Base-by-base conservation (phyloP, 2,888 invertebrate genomes). In the Scaeva pyrastri region DNA sequence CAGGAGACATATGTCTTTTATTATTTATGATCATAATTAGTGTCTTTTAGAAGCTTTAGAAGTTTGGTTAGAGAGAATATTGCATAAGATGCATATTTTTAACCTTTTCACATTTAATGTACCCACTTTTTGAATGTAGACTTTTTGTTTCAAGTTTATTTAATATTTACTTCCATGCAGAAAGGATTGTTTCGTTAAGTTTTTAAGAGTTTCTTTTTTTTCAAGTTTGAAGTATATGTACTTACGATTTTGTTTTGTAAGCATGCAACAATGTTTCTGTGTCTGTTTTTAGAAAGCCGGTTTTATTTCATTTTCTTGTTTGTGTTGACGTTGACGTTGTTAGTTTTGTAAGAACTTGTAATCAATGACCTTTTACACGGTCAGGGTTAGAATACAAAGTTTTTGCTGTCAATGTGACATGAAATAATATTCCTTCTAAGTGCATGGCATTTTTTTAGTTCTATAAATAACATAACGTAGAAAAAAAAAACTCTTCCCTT, bases 1-100 rank as follows among this genome's bases (percentile, higher is more conserved):
- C 5, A 19, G 16, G 12, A 12, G 74, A 75, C 43, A 56, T 45
- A 52, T 8, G 14, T 45, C 14, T 60, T 80, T 55, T 23, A 70
- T 62, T 70, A 75, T 75, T 64, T 68, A 80, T 68, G 50, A 74
- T 60, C 21, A 52, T 68, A 68, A 74, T 74, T 68, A 50, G 66
- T 79, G 36, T 64, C 16, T 16, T 7, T 1, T 7, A 45, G 19
- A 48, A 43, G 11, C 23, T 39, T 45, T 70, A 56, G 48, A 66
- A 26, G 62, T 55, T 41, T 75, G 19, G 3, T 21, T 39, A 43
- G 23, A 62, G 10, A 64, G 12, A 8, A 64, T 62, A 41, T 48
- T 66, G 3, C 19, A 66, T 66, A 5, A 26, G n/a, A 41, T 26
- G 62, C 23, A 62, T 62, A 62, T 43, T 62, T 62, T 45, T 62